phyloP scores from a whole-genome alignment of 1,140 invertebrate genomes.

The Drosophila mayri region DNA sequence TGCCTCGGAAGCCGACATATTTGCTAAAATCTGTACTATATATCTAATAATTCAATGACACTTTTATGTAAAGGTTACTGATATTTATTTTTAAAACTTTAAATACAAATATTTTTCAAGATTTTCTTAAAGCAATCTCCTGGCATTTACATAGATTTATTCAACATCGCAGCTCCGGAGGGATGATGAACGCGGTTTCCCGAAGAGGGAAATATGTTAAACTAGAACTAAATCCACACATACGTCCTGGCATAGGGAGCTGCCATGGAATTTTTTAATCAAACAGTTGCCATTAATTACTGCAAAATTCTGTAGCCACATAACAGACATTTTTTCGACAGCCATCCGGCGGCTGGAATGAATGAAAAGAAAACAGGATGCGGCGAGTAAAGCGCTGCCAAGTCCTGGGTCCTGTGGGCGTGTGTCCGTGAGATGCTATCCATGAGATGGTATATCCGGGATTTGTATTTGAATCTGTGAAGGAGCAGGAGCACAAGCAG shows the following conservation, averaged over 20 bases:
- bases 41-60: not conserved
- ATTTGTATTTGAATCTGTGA: slow-evolving; percentile 3
- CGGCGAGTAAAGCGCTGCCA: slow-evolving; percentile 50
- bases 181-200: not conserved
- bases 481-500: not conserved
- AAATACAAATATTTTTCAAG: not conserved
- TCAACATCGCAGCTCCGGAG: not conserved
- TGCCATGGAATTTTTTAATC: slow-evolving; percentile 80
- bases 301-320: slow-evolving; percentile 81
- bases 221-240: slow-evolving; percentile 29
- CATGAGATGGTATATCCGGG: slow-evolving; percentile 20
- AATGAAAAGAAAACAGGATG: slow-evolving; percentile 70
- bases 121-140: slow-evolving; percentile 14
- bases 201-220: slow-evolving; percentile 8
- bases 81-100: not conserved
- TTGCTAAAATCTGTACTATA: not conserved
- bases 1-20: not conserved
- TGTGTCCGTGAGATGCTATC: slow-evolving; percentile 13
- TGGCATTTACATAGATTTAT: slow-evolving; percentile 71
- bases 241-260: slow-evolving; percentile 11
- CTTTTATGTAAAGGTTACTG: too few relatives aligned
- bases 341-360: slow-evolving; percentile 56
- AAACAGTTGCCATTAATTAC: slow-evolving; percentile 84
- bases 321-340: slow-evolving; percentile 81
- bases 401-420: slow-evolving; percentile 31